Conservation (phyloP, 2,113 vertebrate genomes). For the Danionella cerebrum region DNA sequence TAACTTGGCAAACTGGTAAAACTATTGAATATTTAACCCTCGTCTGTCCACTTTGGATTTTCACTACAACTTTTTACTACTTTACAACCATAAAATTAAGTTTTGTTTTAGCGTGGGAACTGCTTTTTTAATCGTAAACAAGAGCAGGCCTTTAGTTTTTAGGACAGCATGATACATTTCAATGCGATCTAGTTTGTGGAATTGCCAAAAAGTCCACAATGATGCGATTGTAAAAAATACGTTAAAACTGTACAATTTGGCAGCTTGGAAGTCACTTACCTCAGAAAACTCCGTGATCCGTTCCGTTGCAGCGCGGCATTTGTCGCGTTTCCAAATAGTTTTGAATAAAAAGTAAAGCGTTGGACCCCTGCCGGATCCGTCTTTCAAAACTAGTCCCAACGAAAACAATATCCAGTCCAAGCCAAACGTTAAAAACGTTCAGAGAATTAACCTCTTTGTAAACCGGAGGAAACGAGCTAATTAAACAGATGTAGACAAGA, state of each 20-base stretch:
- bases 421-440: not conserved
- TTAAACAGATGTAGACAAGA: not conserved
- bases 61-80: no score
- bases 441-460: not conserved
- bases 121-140: no score
- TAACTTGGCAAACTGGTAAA: no score
- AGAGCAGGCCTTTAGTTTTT: no score
- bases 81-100: no score
- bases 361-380: conserved; percentile 8
- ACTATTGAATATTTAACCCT: no score
- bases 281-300: not conserved
- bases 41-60: no score
- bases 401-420: conserved; percentile 36
- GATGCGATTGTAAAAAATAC: not conserved
- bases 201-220: no score
- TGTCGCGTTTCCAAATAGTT: conserved; percentile 10
- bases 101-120: no score
- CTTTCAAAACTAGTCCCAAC: conserved; percentile 31
- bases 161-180: no score
- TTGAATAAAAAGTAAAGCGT: not conserved
- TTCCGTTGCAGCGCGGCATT: not conserved
- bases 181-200: no score
- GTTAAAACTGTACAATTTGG: not conserved
- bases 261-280: conserved; percentile 16
- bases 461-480: not conserved